phyloP scores from a whole-genome alignment of 2,113 vertebrate genomes.

The Pithys albifrons region DNA sequence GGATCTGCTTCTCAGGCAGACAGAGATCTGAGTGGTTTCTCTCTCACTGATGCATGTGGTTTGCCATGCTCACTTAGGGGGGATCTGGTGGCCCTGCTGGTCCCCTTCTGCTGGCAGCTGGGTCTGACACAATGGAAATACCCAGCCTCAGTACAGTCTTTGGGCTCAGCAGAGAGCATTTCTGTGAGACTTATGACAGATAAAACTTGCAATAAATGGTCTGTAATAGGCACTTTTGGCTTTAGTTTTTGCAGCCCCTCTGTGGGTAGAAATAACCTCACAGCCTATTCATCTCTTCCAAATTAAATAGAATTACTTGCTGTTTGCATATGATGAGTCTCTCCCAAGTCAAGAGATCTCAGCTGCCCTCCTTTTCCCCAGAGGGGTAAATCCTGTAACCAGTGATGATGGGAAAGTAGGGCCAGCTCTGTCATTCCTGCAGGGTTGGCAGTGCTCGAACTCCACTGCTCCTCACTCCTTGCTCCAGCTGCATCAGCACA shows the following conservation, averaged over 20 bases:
- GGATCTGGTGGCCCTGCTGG: neutral
- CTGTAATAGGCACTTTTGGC: neutral
- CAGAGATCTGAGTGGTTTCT: neutral
- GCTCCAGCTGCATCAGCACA: fast-evolving
- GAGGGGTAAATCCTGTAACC: neutral
- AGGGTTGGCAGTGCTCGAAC: neutral
- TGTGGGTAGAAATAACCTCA: neutral
- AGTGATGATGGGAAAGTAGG: neutral
- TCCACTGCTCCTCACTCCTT: neutral
- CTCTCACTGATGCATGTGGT: neutral
- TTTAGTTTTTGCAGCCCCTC: neutral
- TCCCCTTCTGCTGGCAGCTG: neutral
- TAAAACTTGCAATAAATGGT: neutral
- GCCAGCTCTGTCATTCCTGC: fast-evolving
- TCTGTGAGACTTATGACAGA: neutral
- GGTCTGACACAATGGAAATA: neutral
- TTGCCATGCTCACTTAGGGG: fast-evolving
- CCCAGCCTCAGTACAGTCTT: neutral
- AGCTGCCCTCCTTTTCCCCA: fast-evolving
- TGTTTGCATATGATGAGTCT: neutral
- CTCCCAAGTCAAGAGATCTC: neutral
- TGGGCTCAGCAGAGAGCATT: neutral
- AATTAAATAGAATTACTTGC: neutral
- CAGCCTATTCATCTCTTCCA: neutral
- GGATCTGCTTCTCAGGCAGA: neutral